These are phyloP conservation scores for Onychostoma macrolepis DNA, from an alignment of 2,113 vertebrate species.

Conservation along the genomic window DNA sequence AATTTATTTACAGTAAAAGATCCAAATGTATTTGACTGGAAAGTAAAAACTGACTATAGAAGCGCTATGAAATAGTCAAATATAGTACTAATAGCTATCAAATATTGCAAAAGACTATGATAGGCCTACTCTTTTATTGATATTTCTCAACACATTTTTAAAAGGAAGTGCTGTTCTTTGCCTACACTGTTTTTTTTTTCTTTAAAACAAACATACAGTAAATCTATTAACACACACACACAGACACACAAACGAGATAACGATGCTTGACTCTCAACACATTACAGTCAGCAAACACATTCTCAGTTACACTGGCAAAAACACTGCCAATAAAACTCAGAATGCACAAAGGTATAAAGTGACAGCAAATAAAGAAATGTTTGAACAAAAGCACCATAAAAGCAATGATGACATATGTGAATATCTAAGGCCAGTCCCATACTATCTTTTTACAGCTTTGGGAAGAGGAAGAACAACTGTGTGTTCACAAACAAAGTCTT, in stretches of 20 bases:
- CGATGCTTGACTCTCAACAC: slow-evolving; percentile 11
- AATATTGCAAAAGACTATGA: background rate
- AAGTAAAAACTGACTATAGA: too few species aligned
- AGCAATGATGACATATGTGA: background rate
- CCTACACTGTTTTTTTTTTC: background rate
- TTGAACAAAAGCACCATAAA: slow-evolving; percentile 42
- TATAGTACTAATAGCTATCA: background rate
- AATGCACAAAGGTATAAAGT: slow-evolving; percentile 31
- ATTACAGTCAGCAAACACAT: slow-evolving; percentile 17
- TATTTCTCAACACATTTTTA: background rate
- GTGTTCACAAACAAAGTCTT: slow-evolving; percentile 51
- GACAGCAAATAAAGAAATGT: slow-evolving; percentile 18
- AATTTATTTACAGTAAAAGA: too few species aligned
- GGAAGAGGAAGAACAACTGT: slow-evolving; percentile 45
- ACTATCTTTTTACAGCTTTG: slow-evolving; percentile 24
- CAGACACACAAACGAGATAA: slow-evolving; percentile 19
- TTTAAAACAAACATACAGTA: slow-evolving; percentile 25
- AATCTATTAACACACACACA: slow-evolving; percentile 30
- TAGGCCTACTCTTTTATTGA: background rate
- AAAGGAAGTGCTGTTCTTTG: background rate
- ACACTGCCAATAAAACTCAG: slow-evolving; percentile 31
- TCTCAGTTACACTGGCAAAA: slow-evolving; percentile 19
- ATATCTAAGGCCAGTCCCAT: background rate
- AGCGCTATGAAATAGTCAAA: too few species aligned
- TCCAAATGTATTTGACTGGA: too few species aligned